A percentile compares a stretch with the other conserved stretches of the same genome.
Evolutionary conservation across 2,888 invertebrate genomes (phyloP).

Genomic region (Synanthedon vespiformis): DNA sequence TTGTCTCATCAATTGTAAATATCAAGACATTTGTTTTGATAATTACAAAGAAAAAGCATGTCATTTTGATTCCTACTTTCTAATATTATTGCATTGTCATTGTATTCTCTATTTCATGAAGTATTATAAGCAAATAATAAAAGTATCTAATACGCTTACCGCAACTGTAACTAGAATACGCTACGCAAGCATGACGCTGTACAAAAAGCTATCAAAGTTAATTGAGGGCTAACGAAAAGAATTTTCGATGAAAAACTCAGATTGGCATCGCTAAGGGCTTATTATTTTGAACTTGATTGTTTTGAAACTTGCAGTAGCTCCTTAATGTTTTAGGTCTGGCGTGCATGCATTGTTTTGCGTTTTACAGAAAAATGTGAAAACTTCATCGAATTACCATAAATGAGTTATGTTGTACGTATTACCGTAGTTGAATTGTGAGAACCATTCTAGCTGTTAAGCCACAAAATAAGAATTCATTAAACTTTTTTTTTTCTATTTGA

Average conservation of each 20-base stretch:
- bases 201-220: slow-evolving; percentile 61
- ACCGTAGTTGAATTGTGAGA: too few species aligned
- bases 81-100: too few species aligned
- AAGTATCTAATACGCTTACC: neutral
- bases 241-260: slow-evolving; percentile 42
- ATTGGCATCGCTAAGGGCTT: slow-evolving; percentile 39
- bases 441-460: too few species aligned
- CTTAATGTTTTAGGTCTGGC: slow-evolving; percentile 22
- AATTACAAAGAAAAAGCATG: too few species aligned
- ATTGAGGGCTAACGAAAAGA: slow-evolving; percentile 61
- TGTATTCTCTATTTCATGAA: too few species aligned
- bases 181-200: slow-evolving; percentile 22
- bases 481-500: too few species aligned
- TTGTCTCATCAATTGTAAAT: too few species aligned
- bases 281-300: slow-evolving; percentile 52
- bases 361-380: neutral
- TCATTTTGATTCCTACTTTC: too few species aligned
- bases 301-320: slow-evolving; percentile 44
- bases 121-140: too few species aligned
- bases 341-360: neutral
- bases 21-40: too few species aligned
- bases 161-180: slow-evolving; percentile 7
- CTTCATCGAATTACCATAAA: neutral
- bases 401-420: too few species aligned
- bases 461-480: too few species aligned